These are phyloP conservation scores for Cosmorhoe ocellata DNA, from an alignment of 2,888 invertebrate species.

Conservation along the genomic window DNA sequence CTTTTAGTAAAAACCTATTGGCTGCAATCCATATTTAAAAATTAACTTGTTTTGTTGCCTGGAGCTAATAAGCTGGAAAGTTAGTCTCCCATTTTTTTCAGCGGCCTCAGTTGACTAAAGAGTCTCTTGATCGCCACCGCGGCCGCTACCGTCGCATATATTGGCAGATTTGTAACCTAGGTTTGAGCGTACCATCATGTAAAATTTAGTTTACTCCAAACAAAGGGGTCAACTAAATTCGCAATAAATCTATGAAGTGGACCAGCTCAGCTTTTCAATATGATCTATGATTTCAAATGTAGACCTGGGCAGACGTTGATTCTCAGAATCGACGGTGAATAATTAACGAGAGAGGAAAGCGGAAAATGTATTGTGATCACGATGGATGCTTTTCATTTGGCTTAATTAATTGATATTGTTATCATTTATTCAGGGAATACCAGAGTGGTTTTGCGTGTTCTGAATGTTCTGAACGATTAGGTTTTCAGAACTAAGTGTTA, in stretches of 20 bases:
- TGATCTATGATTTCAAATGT: conserved; percentile 30
- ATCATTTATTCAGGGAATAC: conserved; percentile 32
- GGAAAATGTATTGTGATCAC: conserved; percentile 31
- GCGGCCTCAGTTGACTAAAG: too few species aligned
- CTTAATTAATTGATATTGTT: conserved; percentile 34
- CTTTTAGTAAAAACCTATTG: too few species aligned
- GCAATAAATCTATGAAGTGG: neutral
- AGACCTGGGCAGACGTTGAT: conserved; percentile 47
- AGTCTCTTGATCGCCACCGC: too few species aligned
- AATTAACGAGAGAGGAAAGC: conserved; percentile 53
- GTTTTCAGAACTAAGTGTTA: neutral
- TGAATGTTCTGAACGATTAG: conserved; percentile 18
- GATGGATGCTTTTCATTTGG: conserved; percentile 29
- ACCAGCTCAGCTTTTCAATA: conserved; percentile 20
- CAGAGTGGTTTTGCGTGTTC: conserved; percentile 28
- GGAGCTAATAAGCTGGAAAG: too few species aligned
- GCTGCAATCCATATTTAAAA: too few species aligned
- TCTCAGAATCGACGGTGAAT: conserved; percentile 64
- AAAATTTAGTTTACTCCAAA: neutral
- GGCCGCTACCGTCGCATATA: too few species aligned
- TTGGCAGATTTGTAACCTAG: too few species aligned
- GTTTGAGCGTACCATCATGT: too few species aligned
- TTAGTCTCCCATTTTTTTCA: too few species aligned
- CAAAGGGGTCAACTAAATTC: too few species aligned
- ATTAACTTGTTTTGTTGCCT: too few species aligned